Evolutionary conservation across 2,888 invertebrate genomes (phyloP).

Genomic region (Bugulina stolonifera): DNA sequence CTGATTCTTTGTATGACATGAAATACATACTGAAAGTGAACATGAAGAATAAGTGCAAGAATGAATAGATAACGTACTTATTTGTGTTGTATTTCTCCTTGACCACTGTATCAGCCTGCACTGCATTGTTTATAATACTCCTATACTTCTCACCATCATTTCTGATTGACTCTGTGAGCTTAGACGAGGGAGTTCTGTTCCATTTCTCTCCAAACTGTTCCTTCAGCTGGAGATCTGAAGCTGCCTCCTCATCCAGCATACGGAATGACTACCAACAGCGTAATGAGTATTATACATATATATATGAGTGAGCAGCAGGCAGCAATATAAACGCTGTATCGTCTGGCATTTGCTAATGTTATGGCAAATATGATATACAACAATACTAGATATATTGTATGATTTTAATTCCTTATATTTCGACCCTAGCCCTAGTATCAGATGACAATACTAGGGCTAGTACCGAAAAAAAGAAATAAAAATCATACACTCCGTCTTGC

Average conservation of each 20-base stretch:
- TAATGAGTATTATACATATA: background rate
- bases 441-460: too few species aligned
- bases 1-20: too few species aligned
- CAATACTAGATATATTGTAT: too few species aligned
- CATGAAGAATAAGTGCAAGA: too few species aligned
- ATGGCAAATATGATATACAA: too few species aligned
- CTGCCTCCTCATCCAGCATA: conserved; percentile 80
- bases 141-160: conserved; percentile 86
- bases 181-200: conserved; percentile 79
- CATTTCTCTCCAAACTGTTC: conserved; percentile 87
- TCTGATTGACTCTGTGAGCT: conserved; percentile 74
- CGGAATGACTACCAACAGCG: background rate
- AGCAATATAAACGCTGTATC: background rate
- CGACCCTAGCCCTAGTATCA: too few species aligned
- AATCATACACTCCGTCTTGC: too few species aligned
- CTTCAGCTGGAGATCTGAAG: conserved; percentile 79
- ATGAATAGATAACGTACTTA: conserved; percentile 35
- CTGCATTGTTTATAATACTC: conserved; percentile 79
- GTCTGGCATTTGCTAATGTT: too few species aligned
- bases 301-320: too few species aligned
- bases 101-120: conserved; percentile 72
- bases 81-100: conserved; percentile 70
- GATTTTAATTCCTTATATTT: too few species aligned
- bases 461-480: too few species aligned
- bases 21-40: too few species aligned